Evolutionary conservation across 2,888 invertebrate genomes (phyloP).

Genomic region (Ochropacha duplaris): DNA sequence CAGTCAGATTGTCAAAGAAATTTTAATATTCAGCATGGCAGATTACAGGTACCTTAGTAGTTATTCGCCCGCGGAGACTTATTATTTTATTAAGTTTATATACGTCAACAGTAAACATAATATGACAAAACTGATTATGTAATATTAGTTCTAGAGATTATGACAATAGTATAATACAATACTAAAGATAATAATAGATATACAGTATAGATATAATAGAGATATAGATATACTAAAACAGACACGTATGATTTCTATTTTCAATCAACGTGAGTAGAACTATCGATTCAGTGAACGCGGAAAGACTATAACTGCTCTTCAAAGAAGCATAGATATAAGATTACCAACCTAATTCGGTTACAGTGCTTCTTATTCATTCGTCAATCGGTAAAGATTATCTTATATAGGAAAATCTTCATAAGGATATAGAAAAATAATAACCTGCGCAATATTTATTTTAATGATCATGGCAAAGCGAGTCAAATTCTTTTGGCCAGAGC

Average conservation of each 20-base stretch:
- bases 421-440: no score
- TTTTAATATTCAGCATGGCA: background rate
- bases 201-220: no score
- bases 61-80: no score
- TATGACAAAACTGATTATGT: no score
- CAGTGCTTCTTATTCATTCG: background rate
- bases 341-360: background rate
- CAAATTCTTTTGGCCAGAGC: background rate
- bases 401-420: no score
- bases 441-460: background rate
- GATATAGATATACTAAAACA: background rate
- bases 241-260: background rate
- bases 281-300: background rate
- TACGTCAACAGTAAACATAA: no score
- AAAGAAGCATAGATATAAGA: background rate
- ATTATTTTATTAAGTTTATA: no score
- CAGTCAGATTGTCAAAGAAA: background rate
- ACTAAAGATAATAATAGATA: no score
- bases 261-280: background rate
- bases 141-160: no score
- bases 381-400: no score
- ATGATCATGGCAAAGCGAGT: background rate
- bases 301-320: background rate
- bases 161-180: no score
- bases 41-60: background rate